Evolutionary conservation across 2,888 invertebrate species (phyloP), one percentile per base, ranked within the genome.

Genomic region (Mellilla xanthometata): DNA sequence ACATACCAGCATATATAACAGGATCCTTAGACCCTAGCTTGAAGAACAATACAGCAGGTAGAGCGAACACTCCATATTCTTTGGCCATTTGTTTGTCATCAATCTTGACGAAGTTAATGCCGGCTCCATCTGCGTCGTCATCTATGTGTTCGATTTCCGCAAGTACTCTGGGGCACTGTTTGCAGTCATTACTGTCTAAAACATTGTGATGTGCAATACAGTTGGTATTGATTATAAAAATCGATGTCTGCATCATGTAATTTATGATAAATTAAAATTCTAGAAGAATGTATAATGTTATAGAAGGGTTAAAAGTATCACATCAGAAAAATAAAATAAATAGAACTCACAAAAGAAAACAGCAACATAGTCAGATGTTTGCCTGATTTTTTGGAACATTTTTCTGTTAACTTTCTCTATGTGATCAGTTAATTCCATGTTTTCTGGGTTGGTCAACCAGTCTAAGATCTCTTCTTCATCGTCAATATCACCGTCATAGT

Each of bases 161-260:
- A 60, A 97, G 90, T 13, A 97, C 97, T 73, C 95, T 93, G 59
- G 95, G 95, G 76, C 97, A 97, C 82, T 97, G 97, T 84, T 97
- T 97, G 90, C 97, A 97, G 87, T 97, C 97, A 91, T 95, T 95
- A 91, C 96, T 96, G 91, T 97, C 97, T 97, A 90, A 85, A 93
- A 93, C 83, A 91, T 83, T 78, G 68, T 76, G 72, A 80, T 81
- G 82, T 87, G 81, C 76, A 84, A 84, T 80, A 80, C 70, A 76
- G 72, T 75, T 74, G 71, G 67, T 76, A 72, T 66, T 66, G 57
- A 62, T 49, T 56, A 52, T 52, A 38, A 54, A 32, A 12, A 40
- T 44, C 46, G 3, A 19, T 19, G 4, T 19, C 15, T 19, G n/a
- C n/a, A 19, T 19, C 15, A 1, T 1, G n/a, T n/a, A n/a, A n/a